Evolutionary conservation across 2,888 invertebrate species (phyloP).

Genomic region (Latrodectus elegans): DNA sequence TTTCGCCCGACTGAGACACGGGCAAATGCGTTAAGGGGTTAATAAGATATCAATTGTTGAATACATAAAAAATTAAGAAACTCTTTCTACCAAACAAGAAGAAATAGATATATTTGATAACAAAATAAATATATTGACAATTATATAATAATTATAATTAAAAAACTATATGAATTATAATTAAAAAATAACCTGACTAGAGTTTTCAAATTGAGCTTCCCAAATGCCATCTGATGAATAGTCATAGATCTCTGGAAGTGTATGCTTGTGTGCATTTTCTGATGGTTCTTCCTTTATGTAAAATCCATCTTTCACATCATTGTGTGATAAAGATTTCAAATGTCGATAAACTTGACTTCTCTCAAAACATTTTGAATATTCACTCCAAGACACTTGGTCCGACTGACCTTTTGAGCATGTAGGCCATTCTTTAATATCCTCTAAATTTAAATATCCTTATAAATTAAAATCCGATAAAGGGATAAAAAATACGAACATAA

Average conservation of each 20-base stretch:
- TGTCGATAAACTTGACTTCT: background rate
- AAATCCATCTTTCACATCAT: background rate
- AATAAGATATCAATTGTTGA: too few species aligned
- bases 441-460: too few species aligned
- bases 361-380: background rate
- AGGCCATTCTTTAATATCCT: too few species aligned
- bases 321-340: background rate
- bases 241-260: slow-evolving; percentile 35
- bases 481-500: too few species aligned
- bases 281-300: slow-evolving; percentile 18
- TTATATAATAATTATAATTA: background rate
- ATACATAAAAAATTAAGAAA: too few species aligned
- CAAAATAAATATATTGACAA: background rate
- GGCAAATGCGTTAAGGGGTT: too few species aligned
- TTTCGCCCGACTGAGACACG: too few species aligned
- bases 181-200: slow-evolving; percentile 27
- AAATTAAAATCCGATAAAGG: too few species aligned
- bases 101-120: background rate
- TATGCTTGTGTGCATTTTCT: background rate
- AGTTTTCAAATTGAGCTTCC: slow-evolving; percentile 4
- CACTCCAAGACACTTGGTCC: background rate
- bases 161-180: background rate
- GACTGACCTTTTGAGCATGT: background rate
- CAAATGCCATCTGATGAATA: slow-evolving; percentile 34
- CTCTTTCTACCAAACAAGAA: background rate